Base-by-base conservation (phyloP, 1,140 invertebrate genomes). In the Aethina tumida region DNA sequence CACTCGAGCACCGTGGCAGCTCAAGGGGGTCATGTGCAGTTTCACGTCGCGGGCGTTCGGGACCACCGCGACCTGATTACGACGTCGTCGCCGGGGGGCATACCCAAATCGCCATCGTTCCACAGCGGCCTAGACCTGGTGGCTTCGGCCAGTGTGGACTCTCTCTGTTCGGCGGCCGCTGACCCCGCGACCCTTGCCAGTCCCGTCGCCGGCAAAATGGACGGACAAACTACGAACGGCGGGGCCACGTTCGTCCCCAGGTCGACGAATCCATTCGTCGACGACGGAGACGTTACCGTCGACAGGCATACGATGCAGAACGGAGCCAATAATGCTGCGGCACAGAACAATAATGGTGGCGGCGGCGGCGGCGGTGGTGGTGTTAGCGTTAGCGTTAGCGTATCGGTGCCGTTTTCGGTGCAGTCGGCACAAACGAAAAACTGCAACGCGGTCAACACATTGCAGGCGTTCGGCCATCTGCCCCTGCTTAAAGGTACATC, bases 71-170 rank as follows among this genome's bases (percentile, higher is more conserved):
- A n/a, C n/a, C n/a, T n/a, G n/a, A n/a, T n/a, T n/a, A n/a, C n/a
- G n/a, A 59, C 56, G 49, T 62, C 66, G 50, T 69, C 68, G 48
- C 66, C 68, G 33, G 63, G 77, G 53, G 79, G 81, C 31, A 75
- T 85, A 54, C 84, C 82, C 32, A 86, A 86, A 62, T 85, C 81
- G 46, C 84, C 84, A 20, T 85, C 82, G 54, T 86, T 85, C 61
- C 82, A 86, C 56, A 82, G 81, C 59, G 81, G 81, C 18, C 65
- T 85, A 39, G 83, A 85, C 55, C 71, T 81, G 47, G 77, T 81
- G 49, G 79, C 81, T 25, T 71, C 67, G 47, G 64, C 67, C 33
- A 59, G 53, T 33, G 59, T 58, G 17, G 68, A 70, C 50, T 58
- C 67, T 15, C 59, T 68, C 5, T 64, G n/a, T n/a, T n/a, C n/a